Conservation (phyloP, 37 sponge, comb jelly and placozoan genomes). For the Dysidea cf. avara region DNA sequence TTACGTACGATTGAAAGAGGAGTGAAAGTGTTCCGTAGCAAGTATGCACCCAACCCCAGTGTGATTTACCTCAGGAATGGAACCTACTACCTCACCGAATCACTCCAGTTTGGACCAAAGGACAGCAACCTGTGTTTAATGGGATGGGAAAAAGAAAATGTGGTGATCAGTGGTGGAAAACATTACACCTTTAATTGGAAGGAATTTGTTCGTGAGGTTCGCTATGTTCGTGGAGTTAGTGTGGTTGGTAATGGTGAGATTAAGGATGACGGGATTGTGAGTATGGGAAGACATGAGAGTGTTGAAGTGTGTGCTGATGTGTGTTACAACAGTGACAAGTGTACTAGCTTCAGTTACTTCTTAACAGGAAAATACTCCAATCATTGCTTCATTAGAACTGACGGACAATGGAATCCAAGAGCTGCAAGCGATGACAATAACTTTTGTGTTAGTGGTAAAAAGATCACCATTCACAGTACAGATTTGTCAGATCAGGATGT, state of each 20-base stretch:
- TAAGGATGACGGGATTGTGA: not conserved
- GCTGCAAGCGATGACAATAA: not conserved
- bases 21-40: not conserved
- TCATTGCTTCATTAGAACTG: slow-evolving; percentile 10
- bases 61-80: slow-evolving; percentile 45
- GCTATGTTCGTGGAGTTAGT: not conserved
- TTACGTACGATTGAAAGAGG: not conserved
- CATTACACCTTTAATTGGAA: slow-evolving; percentile 38
- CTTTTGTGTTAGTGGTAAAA: slow-evolving; percentile 6
- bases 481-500: slow-evolving; percentile 15
- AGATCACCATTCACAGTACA: not conserved
- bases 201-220: slow-evolving; percentile 3
- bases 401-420: not conserved
- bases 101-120: slow-evolving; percentile 33
- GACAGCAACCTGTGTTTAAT: slow-evolving; percentile 45
- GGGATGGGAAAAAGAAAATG: slow-evolving; percentile 26
- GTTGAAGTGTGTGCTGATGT: not conserved
- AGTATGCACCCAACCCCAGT: too few species aligned
- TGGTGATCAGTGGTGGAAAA: slow-evolving; percentile 51
- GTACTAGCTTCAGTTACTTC: not conserved
- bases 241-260: slow-evolving; percentile 5
- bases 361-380: not conserved
- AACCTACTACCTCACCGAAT: slow-evolving; percentile 40
- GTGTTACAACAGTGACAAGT: not conserved
- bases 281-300: not conserved